phyloP scores from a whole-genome alignment of 2,888 invertebrate species.

The Cylloceria caligata region DNA sequence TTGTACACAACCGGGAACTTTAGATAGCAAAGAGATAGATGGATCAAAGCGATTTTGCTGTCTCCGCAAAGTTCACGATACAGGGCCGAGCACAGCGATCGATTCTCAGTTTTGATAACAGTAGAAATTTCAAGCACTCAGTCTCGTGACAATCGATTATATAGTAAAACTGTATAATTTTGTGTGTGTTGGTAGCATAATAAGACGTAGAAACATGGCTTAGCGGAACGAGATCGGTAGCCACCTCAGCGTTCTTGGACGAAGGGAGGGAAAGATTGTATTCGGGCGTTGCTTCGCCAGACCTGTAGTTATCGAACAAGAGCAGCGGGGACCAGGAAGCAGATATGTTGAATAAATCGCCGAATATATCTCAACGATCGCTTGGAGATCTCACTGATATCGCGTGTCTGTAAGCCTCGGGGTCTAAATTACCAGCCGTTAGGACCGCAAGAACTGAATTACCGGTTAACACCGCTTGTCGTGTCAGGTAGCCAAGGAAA shows the following conservation, averaged over 20 bases:
- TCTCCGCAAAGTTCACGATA: conserved; percentile 36
- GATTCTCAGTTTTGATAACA: conserved; percentile 53
- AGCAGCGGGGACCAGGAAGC: conserved; percentile 66
- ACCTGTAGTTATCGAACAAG: conserved; percentile 26
- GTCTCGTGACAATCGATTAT: conserved; percentile 62
- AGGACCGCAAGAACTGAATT: conserved; percentile 75
- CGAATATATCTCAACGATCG: conserved; percentile 70
- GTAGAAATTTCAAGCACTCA: conserved; percentile 49
- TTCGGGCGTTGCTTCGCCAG: conserved; percentile 22
- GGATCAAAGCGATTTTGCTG: conserved; percentile 51
- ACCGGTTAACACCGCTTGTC: conserved; percentile 77
- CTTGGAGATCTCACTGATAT: conserved; percentile 64
- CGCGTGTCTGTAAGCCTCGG: conserved; percentile 70
- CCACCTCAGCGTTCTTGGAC: conserved; percentile 49
- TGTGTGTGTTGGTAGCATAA: conserved; percentile 30
- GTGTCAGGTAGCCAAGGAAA: conserved; percentile 71
- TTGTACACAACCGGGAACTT: conserved; percentile 46
- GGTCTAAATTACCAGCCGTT: conserved; percentile 75
- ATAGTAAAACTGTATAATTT: conserved; percentile 47
- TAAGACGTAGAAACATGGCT: conserved; percentile 48
- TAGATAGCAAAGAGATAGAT: conserved; percentile 29
- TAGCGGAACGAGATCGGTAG: conserved; percentile 64
- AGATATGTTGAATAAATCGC: conserved; percentile 70
- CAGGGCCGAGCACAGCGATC: conserved; percentile 47
- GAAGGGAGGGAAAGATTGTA: background rate